Percentiles rank a stretch among this genome's conserved stretches.
phyloP scores from a whole-genome alignment of 1,140 invertebrate species.

The Archivesica marissinica region DNA sequence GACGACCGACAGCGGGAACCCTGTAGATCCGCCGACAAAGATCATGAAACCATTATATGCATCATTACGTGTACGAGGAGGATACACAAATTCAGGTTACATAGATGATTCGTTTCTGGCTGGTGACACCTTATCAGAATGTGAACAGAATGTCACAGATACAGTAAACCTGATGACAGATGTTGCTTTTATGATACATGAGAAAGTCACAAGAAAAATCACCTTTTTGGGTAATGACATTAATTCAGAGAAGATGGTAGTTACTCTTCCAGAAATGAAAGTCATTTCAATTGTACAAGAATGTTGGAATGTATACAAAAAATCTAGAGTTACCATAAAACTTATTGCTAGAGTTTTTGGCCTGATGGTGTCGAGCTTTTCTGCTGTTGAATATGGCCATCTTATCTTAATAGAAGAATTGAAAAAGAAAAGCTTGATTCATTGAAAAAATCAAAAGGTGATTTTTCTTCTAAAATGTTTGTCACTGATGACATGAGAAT shows the following conservation, averaged over 20 bases:
- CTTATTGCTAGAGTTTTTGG: constrained; percentile 43
- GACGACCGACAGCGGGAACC: too few relatives aligned
- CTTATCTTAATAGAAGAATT: constrained; percentile 21
- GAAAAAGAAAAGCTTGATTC: neutral
- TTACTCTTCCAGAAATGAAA: constrained; percentile 29
- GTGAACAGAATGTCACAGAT: constrained; percentile 48
- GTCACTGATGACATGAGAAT: constrained; percentile 35
- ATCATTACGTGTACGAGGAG: constrained; percentile 40
- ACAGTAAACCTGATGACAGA: constrained; percentile 44
- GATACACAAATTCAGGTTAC: constrained; percentile 37
- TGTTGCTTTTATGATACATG: constrained; percentile 61
- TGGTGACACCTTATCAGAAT: constrained; percentile 37
- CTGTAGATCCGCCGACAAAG: too few relatives aligned
- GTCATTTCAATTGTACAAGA: constrained; percentile 8
- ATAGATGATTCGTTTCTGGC: constrained; percentile 60
- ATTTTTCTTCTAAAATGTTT: constrained; percentile 47
- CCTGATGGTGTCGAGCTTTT: constrained; percentile 34
- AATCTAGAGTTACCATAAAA: constrained; percentile 39
- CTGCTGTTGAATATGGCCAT: constrained; percentile 32
- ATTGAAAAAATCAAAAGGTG: constrained; percentile 38
- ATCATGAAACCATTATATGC: too few relatives aligned
- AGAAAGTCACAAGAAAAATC: constrained; percentile 1
- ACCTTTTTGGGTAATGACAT: constrained; percentile 23
- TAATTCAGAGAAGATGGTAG: constrained; percentile 47
- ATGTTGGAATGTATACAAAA: constrained; percentile 37